phyloP scores from a whole-genome alignment of 2,797 vertebrate species.

The Hybognathus amarus region DNA sequence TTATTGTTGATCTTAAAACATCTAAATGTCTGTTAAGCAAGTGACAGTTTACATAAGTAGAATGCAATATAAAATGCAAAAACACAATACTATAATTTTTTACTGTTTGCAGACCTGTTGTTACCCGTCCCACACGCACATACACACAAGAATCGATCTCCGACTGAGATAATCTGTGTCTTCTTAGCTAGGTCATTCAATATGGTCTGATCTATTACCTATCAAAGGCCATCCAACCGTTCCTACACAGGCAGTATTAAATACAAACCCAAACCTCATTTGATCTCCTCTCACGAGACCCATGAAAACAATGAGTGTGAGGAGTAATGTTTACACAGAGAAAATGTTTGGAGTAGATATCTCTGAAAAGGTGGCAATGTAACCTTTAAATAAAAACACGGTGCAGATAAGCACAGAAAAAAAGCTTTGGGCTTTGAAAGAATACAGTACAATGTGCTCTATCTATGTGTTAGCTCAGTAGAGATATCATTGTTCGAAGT shows the following conservation, averaged over 20 bases:
- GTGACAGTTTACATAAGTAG: background rate
- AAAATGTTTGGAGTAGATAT: constrained; percentile 51
- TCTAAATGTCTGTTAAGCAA: background rate
- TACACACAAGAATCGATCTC: constrained; percentile 67
- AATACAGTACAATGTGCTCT: constrained; percentile 15
- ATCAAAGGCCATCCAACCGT: constrained; percentile 59
- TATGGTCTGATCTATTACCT: constrained; percentile 68
- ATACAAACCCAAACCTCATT: constrained; percentile 64
- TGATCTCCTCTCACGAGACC: constrained; percentile 69
- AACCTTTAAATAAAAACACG: constrained; percentile 55
- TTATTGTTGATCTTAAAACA: background rate
- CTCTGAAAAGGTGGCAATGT: constrained; percentile 53
- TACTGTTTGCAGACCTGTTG: background rate
- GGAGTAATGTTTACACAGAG: constrained; percentile 55
- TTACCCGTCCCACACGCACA: constrained; percentile 12
- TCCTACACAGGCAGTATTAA: constrained; percentile 65
- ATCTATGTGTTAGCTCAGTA: constrained; percentile 2
- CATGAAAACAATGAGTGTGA: constrained; percentile 62
- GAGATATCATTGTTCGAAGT: constrained; percentile 19
- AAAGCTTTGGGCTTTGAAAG: constrained; percentile 35
- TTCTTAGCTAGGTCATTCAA: constrained; percentile 72
- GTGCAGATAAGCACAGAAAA: constrained; percentile 47
- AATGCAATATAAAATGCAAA: background rate
- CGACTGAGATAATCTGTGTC: constrained; percentile 69
- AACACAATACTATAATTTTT: background rate